phyloP scores from a whole-genome alignment of 2,888 invertebrate species.

The Rhabditoides inermis region DNA sequence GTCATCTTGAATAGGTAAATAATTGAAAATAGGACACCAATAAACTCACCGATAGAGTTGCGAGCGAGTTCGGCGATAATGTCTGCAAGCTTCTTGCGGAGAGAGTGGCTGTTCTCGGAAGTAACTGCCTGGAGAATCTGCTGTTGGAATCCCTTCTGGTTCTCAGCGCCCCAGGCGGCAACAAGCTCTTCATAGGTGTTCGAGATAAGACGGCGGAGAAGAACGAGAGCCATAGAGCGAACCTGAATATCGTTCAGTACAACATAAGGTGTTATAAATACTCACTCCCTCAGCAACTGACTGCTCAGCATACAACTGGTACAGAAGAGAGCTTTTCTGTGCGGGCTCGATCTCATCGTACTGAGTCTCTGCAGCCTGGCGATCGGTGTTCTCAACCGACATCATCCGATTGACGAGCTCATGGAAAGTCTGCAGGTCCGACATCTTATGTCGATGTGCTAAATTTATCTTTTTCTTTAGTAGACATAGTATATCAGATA shows the following conservation, averaged over 20 bases:
- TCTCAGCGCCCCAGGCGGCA: slow-evolving; percentile 64
- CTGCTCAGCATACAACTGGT: too few species aligned
- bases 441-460: too few species aligned
- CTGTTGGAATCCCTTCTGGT: slow-evolving; percentile 10
- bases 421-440: too few species aligned
- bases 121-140: slow-evolving; percentile 66
- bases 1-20: slow-evolving; percentile 25
- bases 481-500: too few species aligned
- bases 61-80: slow-evolving; percentile 20
- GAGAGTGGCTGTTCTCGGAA: slow-evolving; percentile 68
- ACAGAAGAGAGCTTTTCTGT: too few species aligned
- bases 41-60: slow-evolving; percentile 63
- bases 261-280: neutral
- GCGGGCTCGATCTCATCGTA: too few species aligned
- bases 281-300: too few species aligned
- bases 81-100: slow-evolving; percentile 55
- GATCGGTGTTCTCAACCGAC: too few species aligned
- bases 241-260: slow-evolving; percentile 54
- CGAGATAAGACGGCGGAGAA: slow-evolving; percentile 75
- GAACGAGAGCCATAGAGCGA: slow-evolving; percentile 84
- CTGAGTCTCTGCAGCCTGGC: too few species aligned
- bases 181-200: slow-evolving; percentile 68
- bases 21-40: neutral
- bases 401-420: too few species aligned
- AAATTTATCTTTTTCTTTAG: too few species aligned